Conservation (phyloP, 2,797 vertebrate genomes). For the Clangula hyemalis region DNA sequence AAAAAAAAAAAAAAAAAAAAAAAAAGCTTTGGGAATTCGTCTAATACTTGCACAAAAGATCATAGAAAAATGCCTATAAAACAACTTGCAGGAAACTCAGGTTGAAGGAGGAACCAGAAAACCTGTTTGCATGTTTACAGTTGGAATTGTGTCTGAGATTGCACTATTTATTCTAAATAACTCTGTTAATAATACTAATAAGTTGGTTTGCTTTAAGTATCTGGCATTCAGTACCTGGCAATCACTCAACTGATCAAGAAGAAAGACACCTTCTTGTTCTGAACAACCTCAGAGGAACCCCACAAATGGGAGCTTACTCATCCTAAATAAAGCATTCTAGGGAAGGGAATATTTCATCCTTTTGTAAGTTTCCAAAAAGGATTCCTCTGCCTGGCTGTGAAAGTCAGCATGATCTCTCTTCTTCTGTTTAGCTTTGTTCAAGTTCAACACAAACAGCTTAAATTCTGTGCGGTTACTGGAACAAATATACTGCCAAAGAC, state of each 20-base stretch:
- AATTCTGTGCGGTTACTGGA: slow-evolving; percentile 62
- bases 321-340: neutral
- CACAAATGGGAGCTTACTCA: neutral
- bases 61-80: neutral
- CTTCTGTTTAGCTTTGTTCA: slow-evolving; percentile 54
- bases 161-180: neutral
- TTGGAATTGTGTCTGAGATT: neutral
- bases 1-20: neutral
- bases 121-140: rapidly evolving
- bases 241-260: neutral
- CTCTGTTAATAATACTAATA: neutral
- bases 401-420: slow-evolving; percentile 51
- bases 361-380: slow-evolving; percentile 1
- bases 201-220: neutral
- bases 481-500: slow-evolving; percentile 49
- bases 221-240: neutral
- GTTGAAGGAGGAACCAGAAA: neutral
- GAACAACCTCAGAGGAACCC: neutral
- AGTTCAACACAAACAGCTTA: slow-evolving; percentile 63
- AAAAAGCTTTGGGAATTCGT: neutral
- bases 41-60: neutral
- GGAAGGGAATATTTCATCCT: neutral
- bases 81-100: neutral
- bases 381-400: slow-evolving; percentile 30
- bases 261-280: neutral